phyloP scores from a whole-genome alignment of 2,113 vertebrate species.

The Malurus cyaneus region DNA sequence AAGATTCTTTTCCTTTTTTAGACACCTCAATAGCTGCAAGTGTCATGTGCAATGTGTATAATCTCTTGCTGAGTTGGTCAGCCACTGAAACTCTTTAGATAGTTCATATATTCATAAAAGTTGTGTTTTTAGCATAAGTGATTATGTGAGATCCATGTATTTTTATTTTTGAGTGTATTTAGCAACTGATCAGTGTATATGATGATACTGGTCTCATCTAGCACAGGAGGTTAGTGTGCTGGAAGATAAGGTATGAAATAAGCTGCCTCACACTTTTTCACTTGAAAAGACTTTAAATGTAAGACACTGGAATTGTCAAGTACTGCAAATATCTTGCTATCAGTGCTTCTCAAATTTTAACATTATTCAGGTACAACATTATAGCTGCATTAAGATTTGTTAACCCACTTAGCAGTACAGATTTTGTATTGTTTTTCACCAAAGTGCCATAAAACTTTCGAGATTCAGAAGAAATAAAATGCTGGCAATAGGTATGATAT shows the following conservation, averaged over 20 bases:
- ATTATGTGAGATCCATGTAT: background rate
- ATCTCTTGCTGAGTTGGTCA: background rate
- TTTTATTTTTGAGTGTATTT: background rate
- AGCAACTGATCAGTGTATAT: background rate
- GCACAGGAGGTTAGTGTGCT: background rate
- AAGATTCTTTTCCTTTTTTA: background rate
- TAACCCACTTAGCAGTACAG: background rate
- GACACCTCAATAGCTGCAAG: background rate
- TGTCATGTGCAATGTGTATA: background rate
- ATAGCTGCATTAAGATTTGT: background rate
- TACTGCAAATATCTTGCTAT: background rate
- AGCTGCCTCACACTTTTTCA: background rate
- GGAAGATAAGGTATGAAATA: background rate
- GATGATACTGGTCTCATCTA: background rate
- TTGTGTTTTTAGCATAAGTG: background rate
- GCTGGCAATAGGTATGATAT: background rate
- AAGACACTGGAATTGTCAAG: background rate
- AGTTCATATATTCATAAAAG: background rate
- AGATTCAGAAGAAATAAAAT: background rate
- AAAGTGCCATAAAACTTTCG: background rate
- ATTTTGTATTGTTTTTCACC: background rate
- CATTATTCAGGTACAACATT: background rate
- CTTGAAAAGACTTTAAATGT: background rate
- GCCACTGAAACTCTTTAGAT: background rate
- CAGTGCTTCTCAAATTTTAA: background rate